phyloP scores from a whole-genome alignment of 2,113 vertebrate genomes.

The Chamaea fasciata region DNA sequence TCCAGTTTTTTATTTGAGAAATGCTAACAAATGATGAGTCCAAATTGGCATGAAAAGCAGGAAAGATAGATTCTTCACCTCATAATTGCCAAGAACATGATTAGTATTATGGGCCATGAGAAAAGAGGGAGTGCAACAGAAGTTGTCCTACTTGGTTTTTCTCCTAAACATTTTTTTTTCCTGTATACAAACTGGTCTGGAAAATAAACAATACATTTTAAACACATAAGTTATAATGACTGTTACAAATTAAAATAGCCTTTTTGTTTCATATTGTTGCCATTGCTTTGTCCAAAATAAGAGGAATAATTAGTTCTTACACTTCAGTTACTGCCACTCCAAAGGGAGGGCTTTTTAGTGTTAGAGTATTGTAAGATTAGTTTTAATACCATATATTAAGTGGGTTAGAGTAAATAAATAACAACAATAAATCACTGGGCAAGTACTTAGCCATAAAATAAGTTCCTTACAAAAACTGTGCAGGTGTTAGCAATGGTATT shows the following conservation, averaged over 20 bases:
- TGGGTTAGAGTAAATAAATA: neutral
- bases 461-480: neutral
- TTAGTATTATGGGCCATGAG: neutral
- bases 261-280: neutral
- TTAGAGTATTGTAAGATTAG: neutral
- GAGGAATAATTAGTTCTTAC: neutral
- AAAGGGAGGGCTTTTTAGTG: neutral
- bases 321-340: neutral
- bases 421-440: neutral
- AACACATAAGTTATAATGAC: neutral
- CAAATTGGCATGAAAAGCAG: neutral
- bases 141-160: neutral
- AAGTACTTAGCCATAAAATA: neutral
- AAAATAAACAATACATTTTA: neutral
- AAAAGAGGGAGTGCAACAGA: neutral
- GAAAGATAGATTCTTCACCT: neutral
- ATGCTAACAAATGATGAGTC: neutral
- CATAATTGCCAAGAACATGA: neutral
- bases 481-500: neutral
- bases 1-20: slow-evolving; percentile 20
- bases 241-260: neutral
- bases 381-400: neutral
- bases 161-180: neutral
- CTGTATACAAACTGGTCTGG: neutral
- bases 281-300: neutral